These are phyloP conservation scores for Chascanopsetta lugubris DNA, from an alignment of 2,113 vertebrate genomes.

Conservation along the genomic window DNA sequence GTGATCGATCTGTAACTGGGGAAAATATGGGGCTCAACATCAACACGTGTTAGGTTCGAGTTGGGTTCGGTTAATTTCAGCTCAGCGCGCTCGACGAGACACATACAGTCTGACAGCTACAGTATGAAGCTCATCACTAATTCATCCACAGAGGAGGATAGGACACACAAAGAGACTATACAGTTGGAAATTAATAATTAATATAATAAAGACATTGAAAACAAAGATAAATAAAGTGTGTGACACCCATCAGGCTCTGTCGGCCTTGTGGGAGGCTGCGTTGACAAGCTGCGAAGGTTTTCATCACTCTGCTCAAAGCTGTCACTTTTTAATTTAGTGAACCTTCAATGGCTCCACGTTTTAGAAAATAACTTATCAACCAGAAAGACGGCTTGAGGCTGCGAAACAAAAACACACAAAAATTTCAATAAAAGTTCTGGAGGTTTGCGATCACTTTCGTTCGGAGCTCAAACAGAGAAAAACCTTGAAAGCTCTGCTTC, in stretches of 20 bases:
- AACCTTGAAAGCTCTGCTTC: not conserved
- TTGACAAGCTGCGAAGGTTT: conserved; percentile 17
- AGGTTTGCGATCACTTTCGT: not conserved
- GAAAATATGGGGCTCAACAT: too few species aligned
- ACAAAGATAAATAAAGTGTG: not conserved
- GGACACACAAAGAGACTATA: not conserved
- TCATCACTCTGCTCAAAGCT: conserved; percentile 13
- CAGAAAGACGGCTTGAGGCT: not conserved
- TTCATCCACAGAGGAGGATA: not conserved
- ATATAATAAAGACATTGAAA: not conserved
- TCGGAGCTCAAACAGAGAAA: not conserved
- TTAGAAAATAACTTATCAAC: not conserved
- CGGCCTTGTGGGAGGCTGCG: conserved; percentile 26
- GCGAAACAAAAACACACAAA: not conserved
- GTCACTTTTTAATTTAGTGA: conserved; percentile 9
- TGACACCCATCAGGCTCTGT: not conserved
- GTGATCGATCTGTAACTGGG: too few species aligned
- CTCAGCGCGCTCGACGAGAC: not conserved
- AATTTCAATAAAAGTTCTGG: conserved; percentile 11
- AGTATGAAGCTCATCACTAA: not conserved
- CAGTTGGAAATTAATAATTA: not conserved
- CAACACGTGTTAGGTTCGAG: not conserved
- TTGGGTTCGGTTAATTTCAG: not conserved
- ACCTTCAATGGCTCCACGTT: conserved; percentile 6
- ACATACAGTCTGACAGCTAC: not conserved